Evolutionary conservation across 2,797 vertebrate species (phyloP).

Genomic region (Microctenopoma stevenorrisi): DNA sequence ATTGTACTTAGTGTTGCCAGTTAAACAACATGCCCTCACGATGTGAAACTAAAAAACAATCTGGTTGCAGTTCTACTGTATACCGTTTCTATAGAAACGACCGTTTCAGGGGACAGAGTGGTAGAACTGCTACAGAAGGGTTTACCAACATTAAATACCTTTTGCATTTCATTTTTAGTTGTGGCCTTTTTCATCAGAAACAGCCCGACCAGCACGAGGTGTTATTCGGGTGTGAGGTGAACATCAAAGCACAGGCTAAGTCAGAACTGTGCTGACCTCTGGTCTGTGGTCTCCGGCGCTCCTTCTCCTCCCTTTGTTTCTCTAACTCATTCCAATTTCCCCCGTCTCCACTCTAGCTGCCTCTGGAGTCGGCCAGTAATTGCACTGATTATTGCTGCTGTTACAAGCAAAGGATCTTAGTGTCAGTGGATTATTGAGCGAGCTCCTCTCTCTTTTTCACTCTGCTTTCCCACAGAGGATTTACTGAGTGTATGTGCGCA

Average conservation of each 20-base stretch:
- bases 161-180: not conserved
- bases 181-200: not conserved
- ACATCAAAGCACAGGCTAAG: not conserved
- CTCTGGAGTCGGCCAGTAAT: slow-evolving; percentile 35
- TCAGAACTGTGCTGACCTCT: not conserved
- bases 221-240: not conserved
- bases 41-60: no score
- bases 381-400: slow-evolving; percentile 46
- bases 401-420: slow-evolving; percentile 54
- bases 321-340: slow-evolving; percentile 12
- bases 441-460: slow-evolving; percentile 11
- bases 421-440: slow-evolving; percentile 51
- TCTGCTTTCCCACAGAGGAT: slow-evolving; percentile 23
- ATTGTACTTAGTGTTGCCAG: no score
- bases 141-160: not conserved
- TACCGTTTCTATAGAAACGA: no score
- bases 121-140: no score
- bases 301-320: not conserved
- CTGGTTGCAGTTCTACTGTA: no score
- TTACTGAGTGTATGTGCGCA: not conserved
- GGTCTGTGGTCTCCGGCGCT: not conserved
- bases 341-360: slow-evolving; percentile 11
- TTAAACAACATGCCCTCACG: no score
- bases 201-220: not conserved
- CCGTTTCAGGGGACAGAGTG: no score